A percentile compares a stretch with the other conserved stretches of the same genome.
Conservation (phyloP, 2,797 vertebrate genomes). For the Pangasius macronema region DNA sequence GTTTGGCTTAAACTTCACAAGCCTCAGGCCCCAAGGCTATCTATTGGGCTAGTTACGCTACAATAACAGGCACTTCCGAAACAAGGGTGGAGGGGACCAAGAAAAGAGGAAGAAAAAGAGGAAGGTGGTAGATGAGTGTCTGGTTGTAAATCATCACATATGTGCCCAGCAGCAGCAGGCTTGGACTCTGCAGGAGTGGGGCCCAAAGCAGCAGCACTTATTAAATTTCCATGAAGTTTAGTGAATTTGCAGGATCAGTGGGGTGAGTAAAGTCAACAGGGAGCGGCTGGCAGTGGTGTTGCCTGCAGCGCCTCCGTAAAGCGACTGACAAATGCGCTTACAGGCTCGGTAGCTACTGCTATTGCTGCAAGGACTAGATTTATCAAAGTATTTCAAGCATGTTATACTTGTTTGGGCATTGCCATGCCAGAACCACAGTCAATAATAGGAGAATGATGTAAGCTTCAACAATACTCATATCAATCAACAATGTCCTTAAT, state of each 20-base stretch:
- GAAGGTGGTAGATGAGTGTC: slow-evolving; percentile 56
- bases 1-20: slow-evolving; percentile 59
- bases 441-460: slow-evolving; percentile 1
- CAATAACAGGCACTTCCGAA: slow-evolving; percentile 58
- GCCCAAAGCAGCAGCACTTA: slow-evolving; percentile 63
- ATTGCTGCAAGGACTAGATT: slow-evolving; percentile 63
- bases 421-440: slow-evolving; percentile 12
- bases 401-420: slow-evolving; percentile 7
- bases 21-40: slow-evolving; percentile 56
- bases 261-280: slow-evolving; percentile 66
- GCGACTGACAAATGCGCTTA: slow-evolving; percentile 64
- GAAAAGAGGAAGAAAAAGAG: slow-evolving; percentile 46
- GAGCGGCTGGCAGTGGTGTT: slow-evolving; percentile 54
- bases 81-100: slow-evolving; percentile 47
- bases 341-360: slow-evolving; percentile 66
- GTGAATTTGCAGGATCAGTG: slow-evolving; percentile 72
- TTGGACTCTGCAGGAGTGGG: slow-evolving; percentile 64
- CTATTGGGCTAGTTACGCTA: slow-evolving; percentile 55
- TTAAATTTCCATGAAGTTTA: slow-evolving; percentile 71
- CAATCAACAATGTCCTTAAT: not conserved
- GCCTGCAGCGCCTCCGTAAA: slow-evolving; percentile 63
- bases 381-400: slow-evolving; percentile 29
- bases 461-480: not conserved
- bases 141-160: slow-evolving; percentile 64
- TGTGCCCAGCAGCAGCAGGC: slow-evolving; percentile 65